A percentile compares a stretch with the other conserved stretches of the same genome.
Conservation (phyloP, 37 sponge, comb jelly and placozoan genomes). For the Crambe crambe region DNA sequence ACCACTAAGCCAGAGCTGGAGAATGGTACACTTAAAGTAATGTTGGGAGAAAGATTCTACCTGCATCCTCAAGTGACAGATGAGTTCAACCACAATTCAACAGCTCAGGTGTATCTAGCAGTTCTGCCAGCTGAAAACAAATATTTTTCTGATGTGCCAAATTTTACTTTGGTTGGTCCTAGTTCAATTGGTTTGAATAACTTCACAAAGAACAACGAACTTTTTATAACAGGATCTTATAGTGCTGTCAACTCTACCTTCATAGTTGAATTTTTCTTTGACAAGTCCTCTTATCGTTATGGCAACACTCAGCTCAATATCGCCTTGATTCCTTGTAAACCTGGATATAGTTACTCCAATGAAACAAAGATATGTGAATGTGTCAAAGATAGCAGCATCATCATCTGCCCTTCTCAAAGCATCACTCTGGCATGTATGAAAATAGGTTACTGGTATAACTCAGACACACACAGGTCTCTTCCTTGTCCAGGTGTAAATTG, state of each 20-base stretch:
- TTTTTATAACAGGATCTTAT: not conserved
- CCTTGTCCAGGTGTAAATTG: not conserved
- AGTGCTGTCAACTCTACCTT: not conserved
- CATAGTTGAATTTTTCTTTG: not conserved
- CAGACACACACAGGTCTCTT: too few relatives aligned
- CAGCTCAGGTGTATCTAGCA: not conserved
- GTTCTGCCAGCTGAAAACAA: not conserved
- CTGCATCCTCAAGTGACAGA: not conserved
- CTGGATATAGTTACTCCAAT: not conserved
- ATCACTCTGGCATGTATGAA: not conserved
- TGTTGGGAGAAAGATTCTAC: slow-evolving; percentile 18
- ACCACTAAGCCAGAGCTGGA: not conserved
- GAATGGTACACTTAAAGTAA: not conserved
- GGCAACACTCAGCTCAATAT: not conserved
- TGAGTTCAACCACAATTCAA: not conserved
- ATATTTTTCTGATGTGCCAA: not conserved
- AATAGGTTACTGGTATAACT: not conserved
- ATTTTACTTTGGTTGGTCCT: not conserved
- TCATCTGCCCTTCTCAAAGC: not conserved
- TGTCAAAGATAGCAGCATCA: not conserved
- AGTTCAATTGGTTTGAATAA: not conserved
- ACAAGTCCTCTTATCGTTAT: not conserved
- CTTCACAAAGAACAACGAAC: not conserved
- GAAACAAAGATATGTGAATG: not conserved
- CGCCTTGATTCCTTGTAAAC: not conserved